Conservation (phyloP, 1,140 invertebrate genomes). For the Sycophila sp. region DNA sequence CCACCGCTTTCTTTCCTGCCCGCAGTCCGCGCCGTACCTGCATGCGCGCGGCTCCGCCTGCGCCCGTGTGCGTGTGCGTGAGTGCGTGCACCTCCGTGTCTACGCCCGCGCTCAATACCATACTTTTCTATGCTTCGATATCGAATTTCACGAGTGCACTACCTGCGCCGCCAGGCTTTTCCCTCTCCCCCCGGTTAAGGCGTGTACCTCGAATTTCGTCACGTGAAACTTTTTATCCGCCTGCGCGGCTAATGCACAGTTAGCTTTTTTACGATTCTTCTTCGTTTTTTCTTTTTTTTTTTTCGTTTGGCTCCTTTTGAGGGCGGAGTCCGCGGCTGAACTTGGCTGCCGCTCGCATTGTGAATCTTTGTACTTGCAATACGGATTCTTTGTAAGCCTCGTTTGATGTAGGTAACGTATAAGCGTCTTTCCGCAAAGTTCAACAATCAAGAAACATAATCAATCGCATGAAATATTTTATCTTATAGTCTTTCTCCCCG, state of each 20-base stretch:
- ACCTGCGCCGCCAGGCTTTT: background rate
- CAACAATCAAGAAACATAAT: no score
- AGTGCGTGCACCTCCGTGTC: background rate
- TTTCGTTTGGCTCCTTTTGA: no score
- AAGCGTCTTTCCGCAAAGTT: no score
- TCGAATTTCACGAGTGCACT: constrained; percentile 23
- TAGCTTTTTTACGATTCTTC: background rate
- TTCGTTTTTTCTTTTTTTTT: background rate
- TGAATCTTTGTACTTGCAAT: no score
- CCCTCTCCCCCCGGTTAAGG: background rate
- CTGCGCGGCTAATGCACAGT: background rate
- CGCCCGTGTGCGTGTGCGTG: background rate
- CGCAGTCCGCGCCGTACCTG: background rate
- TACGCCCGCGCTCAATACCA: constrained; percentile 19
- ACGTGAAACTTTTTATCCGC: constrained; percentile 8
- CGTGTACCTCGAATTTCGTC: constrained; percentile 30
- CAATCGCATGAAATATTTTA: no score
- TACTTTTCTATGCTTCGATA: constrained; percentile 31
- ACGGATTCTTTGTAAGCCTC: no score
- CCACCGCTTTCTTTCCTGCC: background rate
- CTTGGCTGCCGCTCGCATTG: no score
- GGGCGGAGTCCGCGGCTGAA: no score
- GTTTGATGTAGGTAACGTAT: no score
- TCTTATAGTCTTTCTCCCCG: no score
- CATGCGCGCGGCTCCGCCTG: background rate